These are phyloP conservation scores for Drosophila setifemur DNA, from an alignment of 1,140 invertebrate species.

Conservation along the genomic window DNA sequence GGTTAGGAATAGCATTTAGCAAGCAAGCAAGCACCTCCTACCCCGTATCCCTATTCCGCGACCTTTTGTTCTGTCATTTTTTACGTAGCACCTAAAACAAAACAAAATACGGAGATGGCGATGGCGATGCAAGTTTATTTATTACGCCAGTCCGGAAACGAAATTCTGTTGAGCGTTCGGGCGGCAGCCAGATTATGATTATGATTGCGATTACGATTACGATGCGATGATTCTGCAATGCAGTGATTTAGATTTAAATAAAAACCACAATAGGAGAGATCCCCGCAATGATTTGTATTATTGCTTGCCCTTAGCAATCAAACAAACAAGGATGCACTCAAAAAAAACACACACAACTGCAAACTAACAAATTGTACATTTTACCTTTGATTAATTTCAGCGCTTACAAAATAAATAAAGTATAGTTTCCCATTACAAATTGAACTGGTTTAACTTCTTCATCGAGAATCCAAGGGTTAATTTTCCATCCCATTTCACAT, in stretches of 20 bases:
- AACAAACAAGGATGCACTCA: background rate
- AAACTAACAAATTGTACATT: slow-evolving; percentile 28
- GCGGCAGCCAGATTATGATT: slow-evolving; percentile 15
- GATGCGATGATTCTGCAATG: slow-evolving; percentile 37
- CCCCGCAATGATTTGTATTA: slow-evolving; percentile 6
- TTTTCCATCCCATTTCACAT: too few relatives aligned
- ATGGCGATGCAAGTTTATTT: slow-evolving; percentile 52
- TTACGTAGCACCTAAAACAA: slow-evolving; percentile 62
- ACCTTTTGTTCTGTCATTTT: slow-evolving; percentile 46
- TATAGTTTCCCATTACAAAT: slow-evolving; percentile 43
- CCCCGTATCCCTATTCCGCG: background rate
- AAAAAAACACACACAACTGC: slow-evolving; percentile 1
- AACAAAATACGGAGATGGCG: too few relatives aligned
- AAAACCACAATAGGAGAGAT: background rate
- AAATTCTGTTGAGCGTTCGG: background rate
- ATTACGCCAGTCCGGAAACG: slow-evolving; percentile 33
- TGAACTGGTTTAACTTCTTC: background rate
- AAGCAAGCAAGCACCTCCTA: background rate
- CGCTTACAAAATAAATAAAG: slow-evolving; percentile 59
- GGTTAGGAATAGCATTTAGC: slow-evolving; percentile 82
- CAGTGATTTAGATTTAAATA: slow-evolving; percentile 40
- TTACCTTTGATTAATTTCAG: slow-evolving; percentile 56
- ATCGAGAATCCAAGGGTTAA: too few relatives aligned
- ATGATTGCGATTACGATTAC: slow-evolving; percentile 26
- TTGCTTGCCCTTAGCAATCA: background rate